Evolutionary conservation across 2,797 vertebrate species (phyloP), one percentile per base, ranked within the genome.

Genomic region (Gymnoscopelus microlampas): DNA sequence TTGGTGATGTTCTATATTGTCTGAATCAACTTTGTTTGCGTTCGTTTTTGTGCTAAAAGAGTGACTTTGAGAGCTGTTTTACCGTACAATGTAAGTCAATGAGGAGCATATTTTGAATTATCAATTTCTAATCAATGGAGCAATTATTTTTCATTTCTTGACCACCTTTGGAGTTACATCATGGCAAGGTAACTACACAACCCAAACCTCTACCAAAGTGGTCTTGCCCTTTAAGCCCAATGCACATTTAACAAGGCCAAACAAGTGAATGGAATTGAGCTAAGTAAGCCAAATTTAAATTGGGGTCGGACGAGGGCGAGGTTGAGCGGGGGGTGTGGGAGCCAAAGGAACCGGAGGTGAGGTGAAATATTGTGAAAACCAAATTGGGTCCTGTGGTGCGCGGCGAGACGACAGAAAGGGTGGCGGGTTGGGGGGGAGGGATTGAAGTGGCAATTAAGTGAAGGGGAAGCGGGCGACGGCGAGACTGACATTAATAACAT

Each of bases 361-460:
- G 81, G 78, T 87, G 81, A 91, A 89, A 90, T 88, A 88, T 66
- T 66, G 76, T 48, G 10, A 58, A 83, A 82, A 76, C 74, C 81
- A 85, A 91, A 91, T 86, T 83, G 73, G 87, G 81, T 89, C 90
- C 75, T 71, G 76, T 64, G 35, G 78, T 79, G 79, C 58, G 79
- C 71, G 23, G 2, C 60, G 74, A 88, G 77, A 82, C 24, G 13
- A 51, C 50, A 51, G 50, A 51, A 2, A 51, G 49, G 14, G 35
- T 5, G 7, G 39, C 8, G 39, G 49, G 4, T 12, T 12, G 49
- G 14, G 50, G 12, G 14, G n/a, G 49, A 68, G 24, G 23, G 77
- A 90, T 83, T 74, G 81, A 92, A 91, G 74, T 60, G 13, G 83
- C 85, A 93, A 91, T 93, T 92, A 94, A 90, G 85, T 75, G 83